Evolutionary conservation across 2,113 vertebrate genomes (phyloP).

Genomic region (Pterocles gutturalis): DNA sequence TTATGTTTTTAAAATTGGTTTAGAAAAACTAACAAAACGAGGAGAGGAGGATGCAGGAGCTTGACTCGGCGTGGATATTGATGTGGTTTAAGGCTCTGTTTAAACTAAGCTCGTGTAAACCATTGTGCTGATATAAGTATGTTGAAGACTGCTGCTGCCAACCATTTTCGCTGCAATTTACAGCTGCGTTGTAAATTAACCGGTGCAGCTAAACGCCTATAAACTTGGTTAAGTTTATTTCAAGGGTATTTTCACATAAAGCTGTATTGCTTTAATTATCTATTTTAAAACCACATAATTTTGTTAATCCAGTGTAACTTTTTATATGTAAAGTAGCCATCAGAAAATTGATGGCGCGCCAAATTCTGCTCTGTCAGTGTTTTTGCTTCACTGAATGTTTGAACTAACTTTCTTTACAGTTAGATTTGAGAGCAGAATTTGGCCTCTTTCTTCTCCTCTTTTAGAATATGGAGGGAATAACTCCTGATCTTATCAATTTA

Average conservation of each 20-base stretch:
- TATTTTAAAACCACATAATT: slow-evolving; percentile 61
- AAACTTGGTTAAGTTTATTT: slow-evolving; percentile 62
- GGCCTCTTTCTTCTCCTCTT: background rate
- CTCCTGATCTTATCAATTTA: background rate
- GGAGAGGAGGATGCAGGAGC: background rate
- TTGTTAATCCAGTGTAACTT: slow-evolving; percentile 65
- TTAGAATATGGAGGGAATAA: background rate
- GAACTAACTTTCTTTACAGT: background rate
- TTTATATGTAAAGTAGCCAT: slow-evolving; percentile 69
- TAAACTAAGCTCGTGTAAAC: slow-evolving; percentile 44
- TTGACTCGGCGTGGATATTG: slow-evolving; percentile 32
- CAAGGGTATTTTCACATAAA: slow-evolving; percentile 65
- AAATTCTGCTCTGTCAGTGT: slow-evolving; percentile 10
- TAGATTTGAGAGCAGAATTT: background rate
- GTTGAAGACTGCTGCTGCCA: slow-evolving; percentile 38
- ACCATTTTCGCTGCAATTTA: slow-evolving; percentile 54
- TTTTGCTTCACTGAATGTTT: background rate
- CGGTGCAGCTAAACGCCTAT: slow-evolving; percentile 49
- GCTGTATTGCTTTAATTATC: slow-evolving; percentile 67
- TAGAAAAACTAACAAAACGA: background rate
- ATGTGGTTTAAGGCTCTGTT: slow-evolving; percentile 57
- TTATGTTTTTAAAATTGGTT: background rate
- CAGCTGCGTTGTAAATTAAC: slow-evolving; percentile 56
- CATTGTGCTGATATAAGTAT: slow-evolving; percentile 55
- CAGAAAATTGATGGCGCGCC: background rate